Percentiles rank a stretch among this genome's conserved stretches.
Evolutionary conservation across 2,888 invertebrate genomes (phyloP).

Genomic region (Scrobipalpa costella): DNA sequence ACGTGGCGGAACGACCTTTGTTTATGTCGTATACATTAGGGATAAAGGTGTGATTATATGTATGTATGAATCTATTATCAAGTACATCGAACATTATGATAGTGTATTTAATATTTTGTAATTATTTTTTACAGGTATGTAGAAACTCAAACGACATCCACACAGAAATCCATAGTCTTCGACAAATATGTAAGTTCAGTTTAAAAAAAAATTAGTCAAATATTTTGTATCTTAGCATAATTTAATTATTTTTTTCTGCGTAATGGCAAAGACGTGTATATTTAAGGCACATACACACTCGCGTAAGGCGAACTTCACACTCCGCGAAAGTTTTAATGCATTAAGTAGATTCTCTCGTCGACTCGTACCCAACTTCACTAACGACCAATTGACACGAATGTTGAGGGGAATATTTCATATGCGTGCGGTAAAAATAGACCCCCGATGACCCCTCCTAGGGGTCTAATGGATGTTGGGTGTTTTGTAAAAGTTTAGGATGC

Average conservation of each 20-base stretch:
- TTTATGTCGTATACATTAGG: too few species aligned
- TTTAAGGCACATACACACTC: slow-evolving; percentile 37
- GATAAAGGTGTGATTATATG: too few species aligned
- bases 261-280: slow-evolving; percentile 66
- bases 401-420: slow-evolving; percentile 18
- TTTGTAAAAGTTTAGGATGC: neutral
- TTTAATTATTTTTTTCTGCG: slow-evolving; percentile 54
- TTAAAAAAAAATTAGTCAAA: neutral
- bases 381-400: slow-evolving; percentile 25
- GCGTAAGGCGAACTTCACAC: slow-evolving; percentile 51
- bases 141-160: neutral
- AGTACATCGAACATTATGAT: neutral
- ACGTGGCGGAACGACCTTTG: too few species aligned
- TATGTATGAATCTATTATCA: neutral
- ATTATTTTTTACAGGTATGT: neutral
- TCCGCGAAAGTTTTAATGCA: slow-evolving; percentile 64
- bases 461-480: slow-evolving; percentile 16
- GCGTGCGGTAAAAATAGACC: slow-evolving; percentile 19
- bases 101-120: neutral
- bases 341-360: slow-evolving; percentile 40
- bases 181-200: neutral
- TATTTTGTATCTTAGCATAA: neutral
- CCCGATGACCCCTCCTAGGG: neutral
- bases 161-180: neutral
- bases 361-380: slow-evolving; percentile 13